These are phyloP conservation scores for Melanostoma scalare DNA, from an alignment of 2,888 invertebrate species.

Conservation along the genomic window DNA sequence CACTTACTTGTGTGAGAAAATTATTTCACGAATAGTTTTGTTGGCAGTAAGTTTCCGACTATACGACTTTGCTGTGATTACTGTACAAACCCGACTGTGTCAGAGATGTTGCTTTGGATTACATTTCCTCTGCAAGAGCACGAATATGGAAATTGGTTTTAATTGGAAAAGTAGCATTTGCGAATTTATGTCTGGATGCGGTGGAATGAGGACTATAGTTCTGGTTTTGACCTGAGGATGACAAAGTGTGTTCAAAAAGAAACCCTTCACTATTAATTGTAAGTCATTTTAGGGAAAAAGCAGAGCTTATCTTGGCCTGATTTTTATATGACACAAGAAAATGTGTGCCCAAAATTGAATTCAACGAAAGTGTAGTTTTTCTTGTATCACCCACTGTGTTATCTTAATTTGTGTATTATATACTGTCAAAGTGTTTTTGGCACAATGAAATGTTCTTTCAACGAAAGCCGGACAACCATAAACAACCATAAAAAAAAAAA, in stretches of 20 bases:
- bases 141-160: slow-evolving; percentile 64
- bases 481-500: too few relatives aligned
- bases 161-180: slow-evolving; percentile 65
- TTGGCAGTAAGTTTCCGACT: slow-evolving; percentile 17
- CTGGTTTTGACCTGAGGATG: slow-evolving; percentile 26
- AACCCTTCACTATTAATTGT: background rate
- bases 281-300: too few relatives aligned
- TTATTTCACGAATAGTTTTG: slow-evolving; percentile 45
- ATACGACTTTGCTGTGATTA: slow-evolving; percentile 17
- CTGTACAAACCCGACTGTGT: background rate
- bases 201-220: slow-evolving; percentile 17
- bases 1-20: slow-evolving; percentile 28
- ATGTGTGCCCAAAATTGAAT: too few relatives aligned
- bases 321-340: too few relatives aligned
- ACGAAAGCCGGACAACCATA: too few relatives aligned
- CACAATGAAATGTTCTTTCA: too few relatives aligned
- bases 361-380: too few relatives aligned
- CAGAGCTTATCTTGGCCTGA: too few relatives aligned
- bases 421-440: too few relatives aligned
- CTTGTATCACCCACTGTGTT: too few relatives aligned
- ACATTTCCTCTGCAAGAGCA: slow-evolving; percentile 40
- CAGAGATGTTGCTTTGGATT: slow-evolving; percentile 35
- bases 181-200: slow-evolving; percentile 27
- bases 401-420: too few relatives aligned
- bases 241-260: slow-evolving; percentile 10